Evolutionary conservation across 2,888 invertebrate genomes (phyloP).

Genomic region (Corbicula japonica): DNA sequence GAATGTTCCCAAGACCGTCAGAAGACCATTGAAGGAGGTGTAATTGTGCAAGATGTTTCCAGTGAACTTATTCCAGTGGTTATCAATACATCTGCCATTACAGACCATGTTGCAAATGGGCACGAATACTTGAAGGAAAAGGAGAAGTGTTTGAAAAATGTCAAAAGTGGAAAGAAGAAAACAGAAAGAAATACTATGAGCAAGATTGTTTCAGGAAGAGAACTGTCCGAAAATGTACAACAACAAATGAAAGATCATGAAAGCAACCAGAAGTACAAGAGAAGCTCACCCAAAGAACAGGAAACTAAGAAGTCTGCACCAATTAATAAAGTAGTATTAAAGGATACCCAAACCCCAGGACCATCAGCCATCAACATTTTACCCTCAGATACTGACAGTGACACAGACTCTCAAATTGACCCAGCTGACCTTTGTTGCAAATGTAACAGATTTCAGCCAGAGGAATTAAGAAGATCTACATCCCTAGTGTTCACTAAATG

Average conservation of each 20-base stretch:
- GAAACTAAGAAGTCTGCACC: neutral
- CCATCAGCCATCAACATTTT: neutral
- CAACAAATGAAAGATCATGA: conserved; percentile 4
- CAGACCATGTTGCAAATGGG: no score
- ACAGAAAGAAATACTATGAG: conserved; percentile 8
- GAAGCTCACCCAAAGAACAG: neutral
- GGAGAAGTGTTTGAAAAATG: neutral
- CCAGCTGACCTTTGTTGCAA: conserved; percentile 30
- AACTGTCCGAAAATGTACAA: neutral
- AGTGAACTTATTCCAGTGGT: no score
- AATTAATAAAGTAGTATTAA: neutral
- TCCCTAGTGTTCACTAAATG: conserved; percentile 3
- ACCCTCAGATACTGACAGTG: conserved; percentile 5
- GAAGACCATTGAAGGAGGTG: neutral
- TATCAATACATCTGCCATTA: no score
- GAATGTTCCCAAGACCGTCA: neutral
- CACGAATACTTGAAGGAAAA: no score
- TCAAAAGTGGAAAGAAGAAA: neutral
- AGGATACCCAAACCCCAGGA: neutral
- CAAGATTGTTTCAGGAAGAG: conserved; percentile 6
- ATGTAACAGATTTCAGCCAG: conserved; percentile 16
- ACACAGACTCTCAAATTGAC: neutral
- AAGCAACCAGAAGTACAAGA: neutral
- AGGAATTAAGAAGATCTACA: neutral
- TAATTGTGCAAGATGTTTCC: no score